Conservation (phyloP, 1,140 invertebrate genomes). For the Pinna nobilis region DNA sequence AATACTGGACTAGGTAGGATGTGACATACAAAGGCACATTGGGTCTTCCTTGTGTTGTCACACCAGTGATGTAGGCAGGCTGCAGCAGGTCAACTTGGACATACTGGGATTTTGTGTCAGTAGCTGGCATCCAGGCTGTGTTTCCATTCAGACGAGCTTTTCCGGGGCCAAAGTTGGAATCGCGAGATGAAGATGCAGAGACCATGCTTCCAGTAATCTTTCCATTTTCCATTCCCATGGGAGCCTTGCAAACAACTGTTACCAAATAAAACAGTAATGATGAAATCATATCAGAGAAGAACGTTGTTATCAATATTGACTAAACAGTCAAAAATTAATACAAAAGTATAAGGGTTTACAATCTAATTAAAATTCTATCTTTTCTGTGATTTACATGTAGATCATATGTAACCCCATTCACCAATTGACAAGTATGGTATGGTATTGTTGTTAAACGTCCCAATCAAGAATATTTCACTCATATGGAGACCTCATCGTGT, state of each 20-base stretch:
- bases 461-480: too few relatives aligned
- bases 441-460: too few relatives aligned
- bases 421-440: too few relatives aligned
- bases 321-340: too few relatives aligned
- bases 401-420: too few relatives aligned
- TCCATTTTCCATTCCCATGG: slow-evolving; percentile 81
- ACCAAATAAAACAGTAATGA: too few relatives aligned
- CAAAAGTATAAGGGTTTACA: too few relatives aligned
- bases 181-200: slow-evolving; percentile 75
- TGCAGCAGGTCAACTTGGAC: slow-evolving; percentile 85
- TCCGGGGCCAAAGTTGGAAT: slow-evolving; percentile 62
- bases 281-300: too few relatives aligned
- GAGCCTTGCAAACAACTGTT: slow-evolving; percentile 79
- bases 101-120: slow-evolving; percentile 60
- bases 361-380: too few relatives aligned
- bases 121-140: slow-evolving; percentile 62
- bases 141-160: slow-evolving; percentile 65
- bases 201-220: slow-evolving; percentile 79
- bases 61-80: slow-evolving; percentile 84
- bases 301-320: too few relatives aligned
- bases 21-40: slow-evolving; percentile 80
- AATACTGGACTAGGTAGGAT: slow-evolving; percentile 83
- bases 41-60: slow-evolving; percentile 80
- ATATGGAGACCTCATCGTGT: too few relatives aligned
- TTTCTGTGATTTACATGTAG: too few relatives aligned